phyloP scores from a whole-genome alignment of 2,797 vertebrate species.

The Streptopelia turtur region DNA sequence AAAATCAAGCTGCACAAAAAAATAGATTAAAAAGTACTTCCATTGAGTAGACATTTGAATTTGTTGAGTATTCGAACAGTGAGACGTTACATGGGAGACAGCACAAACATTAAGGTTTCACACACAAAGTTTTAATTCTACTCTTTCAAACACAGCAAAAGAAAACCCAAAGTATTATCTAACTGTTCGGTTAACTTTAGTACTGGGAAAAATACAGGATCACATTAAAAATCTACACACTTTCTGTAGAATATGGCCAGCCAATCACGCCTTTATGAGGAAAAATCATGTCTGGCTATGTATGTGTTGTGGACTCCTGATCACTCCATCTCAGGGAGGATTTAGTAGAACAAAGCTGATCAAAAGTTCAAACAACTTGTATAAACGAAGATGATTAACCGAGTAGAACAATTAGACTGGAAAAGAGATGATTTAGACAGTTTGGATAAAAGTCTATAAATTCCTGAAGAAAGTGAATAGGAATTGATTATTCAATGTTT shows the following conservation, averaged over 20 bases:
- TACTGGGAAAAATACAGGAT: neutral
- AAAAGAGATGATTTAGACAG: conserved; percentile 35
- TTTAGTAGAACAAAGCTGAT: conserved; percentile 2
- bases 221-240: neutral
- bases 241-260: neutral
- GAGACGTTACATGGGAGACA: neutral
- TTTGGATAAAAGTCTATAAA: conserved; percentile 24
- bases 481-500: conserved; percentile 59
- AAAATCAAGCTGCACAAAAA: neutral
- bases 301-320: neutral
- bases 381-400: neutral
- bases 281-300: neutral
- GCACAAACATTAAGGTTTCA: neutral
- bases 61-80: neutral
- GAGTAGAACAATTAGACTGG: conserved; percentile 6
- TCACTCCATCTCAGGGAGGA: neutral
- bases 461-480: conserved; percentile 23
- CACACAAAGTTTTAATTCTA: neutral
- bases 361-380: neutral
- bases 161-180: neutral
- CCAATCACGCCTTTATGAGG: neutral
- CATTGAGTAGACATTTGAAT: neutral
- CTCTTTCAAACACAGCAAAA: neutral
- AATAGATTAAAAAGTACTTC: neutral
- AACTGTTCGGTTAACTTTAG: neutral